A percentile compares a stretch with the other conserved stretches of the same genome.
Evolutionary conservation across 1,140 invertebrate species (phyloP).

Genomic region (Bombyx mandarina): DNA sequence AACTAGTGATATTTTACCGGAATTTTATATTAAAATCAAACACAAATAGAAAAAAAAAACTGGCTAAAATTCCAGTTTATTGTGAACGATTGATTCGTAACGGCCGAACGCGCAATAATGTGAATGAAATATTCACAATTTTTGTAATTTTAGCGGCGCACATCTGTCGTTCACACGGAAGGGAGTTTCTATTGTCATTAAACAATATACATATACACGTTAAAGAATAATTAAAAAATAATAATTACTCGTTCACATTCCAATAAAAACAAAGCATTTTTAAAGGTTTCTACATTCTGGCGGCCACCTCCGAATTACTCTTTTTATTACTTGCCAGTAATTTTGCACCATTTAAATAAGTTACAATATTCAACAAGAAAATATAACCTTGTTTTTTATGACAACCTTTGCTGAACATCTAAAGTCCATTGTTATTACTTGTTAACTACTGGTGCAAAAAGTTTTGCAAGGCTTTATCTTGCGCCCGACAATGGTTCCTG

Average conservation of each 20-base stretch:
- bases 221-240: constrained; percentile 4
- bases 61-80: constrained; percentile 55
- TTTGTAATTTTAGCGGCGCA: constrained; percentile 59
- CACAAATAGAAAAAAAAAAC: constrained; percentile 61
- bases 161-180: constrained; percentile 65
- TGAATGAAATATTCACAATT: constrained; percentile 69
- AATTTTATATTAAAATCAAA: constrained; percentile 68
- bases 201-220: constrained; percentile 15
- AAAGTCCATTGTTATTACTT: constrained; percentile 30
- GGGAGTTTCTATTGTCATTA: constrained; percentile 43
- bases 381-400: constrained; percentile 28
- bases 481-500: constrained; percentile 30
- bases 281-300: constrained; percentile 1
- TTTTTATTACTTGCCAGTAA: too few relatives aligned
- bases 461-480: constrained; percentile 44
- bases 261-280: constrained; percentile 3
- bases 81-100: constrained; percentile 68
- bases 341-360: constrained; percentile 3
- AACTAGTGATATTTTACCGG: constrained; percentile 52
- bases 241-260: not conserved
- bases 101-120: constrained; percentile 64
- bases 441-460: constrained; percentile 25
- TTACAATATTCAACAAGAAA: not conserved
- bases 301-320: not conserved
- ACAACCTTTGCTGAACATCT: constrained; percentile 21